A percentile compares a stretch with the other conserved stretches of the same genome.
Evolutionary conservation across 2,888 invertebrate species (phyloP).

Genomic region (Ormia ochracea): DNA sequence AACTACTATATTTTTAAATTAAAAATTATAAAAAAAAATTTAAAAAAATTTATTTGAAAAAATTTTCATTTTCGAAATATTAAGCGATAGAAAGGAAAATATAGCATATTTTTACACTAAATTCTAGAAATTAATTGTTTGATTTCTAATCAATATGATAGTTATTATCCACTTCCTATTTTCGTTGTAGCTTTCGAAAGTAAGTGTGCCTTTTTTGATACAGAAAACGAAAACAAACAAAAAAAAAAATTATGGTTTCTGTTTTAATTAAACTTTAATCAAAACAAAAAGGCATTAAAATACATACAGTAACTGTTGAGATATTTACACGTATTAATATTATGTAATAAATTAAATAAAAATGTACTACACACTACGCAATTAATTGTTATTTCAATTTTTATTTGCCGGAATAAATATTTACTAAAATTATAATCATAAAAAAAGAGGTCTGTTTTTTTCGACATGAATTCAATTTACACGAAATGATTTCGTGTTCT

Average conservation of each 20-base stretch:
- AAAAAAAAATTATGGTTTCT: not conserved
- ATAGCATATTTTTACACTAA: constrained; percentile 50
- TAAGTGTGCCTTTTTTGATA: constrained; percentile 47
- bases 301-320: not conserved
- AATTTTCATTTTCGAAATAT: constrained; percentile 31
- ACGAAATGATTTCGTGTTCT: no score
- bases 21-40: constrained; percentile 47
- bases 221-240: no score
- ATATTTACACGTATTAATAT: not conserved
- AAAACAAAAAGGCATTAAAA: not conserved
- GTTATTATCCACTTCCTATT: constrained; percentile 35
- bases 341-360: not conserved
- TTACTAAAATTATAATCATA: no score
- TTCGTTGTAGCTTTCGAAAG: constrained; percentile 12
- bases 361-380: not conserved
- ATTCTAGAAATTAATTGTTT: constrained; percentile 34
- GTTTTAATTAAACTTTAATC: not conserved
- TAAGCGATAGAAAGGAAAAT: constrained; percentile 22
- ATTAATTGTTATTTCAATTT: no score
- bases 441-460: no score
- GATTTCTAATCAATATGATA: constrained; percentile 16
- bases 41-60: constrained; percentile 18
- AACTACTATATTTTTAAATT: constrained; percentile 59
- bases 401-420: no score
- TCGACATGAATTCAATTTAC: no score